Base-by-base conservation (phyloP, 2,888 invertebrate genomes). In the Schizaphis graminum region DNA sequence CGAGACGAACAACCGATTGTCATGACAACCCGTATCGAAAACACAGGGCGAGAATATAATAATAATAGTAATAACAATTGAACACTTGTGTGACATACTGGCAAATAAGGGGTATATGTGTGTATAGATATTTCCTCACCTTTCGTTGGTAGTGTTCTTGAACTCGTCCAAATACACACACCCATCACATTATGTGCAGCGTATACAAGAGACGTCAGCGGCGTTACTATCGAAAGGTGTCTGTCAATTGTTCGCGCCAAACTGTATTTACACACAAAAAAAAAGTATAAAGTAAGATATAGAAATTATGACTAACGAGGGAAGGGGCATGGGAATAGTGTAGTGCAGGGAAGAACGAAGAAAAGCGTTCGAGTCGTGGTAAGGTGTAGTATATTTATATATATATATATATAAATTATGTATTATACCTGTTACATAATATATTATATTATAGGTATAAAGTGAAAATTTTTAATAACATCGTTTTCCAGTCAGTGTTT, bases 401-500 rank as follows among this genome's bases (percentile, higher is more conserved):
- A 84, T 41, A 49, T 44, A 57, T 84, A 56, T 85, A 56, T 91
- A 67, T 77, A 35, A 11, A 77, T 67, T 77, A 77, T 77, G 21
- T 35, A 77, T 35, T 77, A 77, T 77, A 77, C 77, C 35, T 35
- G 35, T 21, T 35, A 77, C 35, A 88, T 56, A 88, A 56, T 89
- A 89, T 28, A 77, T 77, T 28, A 77, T 77, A 77, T 77, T 77
- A 77, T 77, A 77, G 77, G 77, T 8, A 61, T 84, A 67, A 53
- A 88, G 67, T 13, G 53, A 88, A 67, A 88, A 35, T 92, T 92
- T 92, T 92, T 88, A 88, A 92, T 92, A 88, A 92, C 88, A 92
- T 92, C 92, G 92, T 92, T 92, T 92, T 88, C 92, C 92, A 92
- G 92, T 92, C 92, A 35, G 92, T 87, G 92, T 92, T 92, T 92